Evolutionary conservation across 2,797 vertebrate genomes (phyloP).

Genomic region (Orientallactaga sibirica): DNA sequence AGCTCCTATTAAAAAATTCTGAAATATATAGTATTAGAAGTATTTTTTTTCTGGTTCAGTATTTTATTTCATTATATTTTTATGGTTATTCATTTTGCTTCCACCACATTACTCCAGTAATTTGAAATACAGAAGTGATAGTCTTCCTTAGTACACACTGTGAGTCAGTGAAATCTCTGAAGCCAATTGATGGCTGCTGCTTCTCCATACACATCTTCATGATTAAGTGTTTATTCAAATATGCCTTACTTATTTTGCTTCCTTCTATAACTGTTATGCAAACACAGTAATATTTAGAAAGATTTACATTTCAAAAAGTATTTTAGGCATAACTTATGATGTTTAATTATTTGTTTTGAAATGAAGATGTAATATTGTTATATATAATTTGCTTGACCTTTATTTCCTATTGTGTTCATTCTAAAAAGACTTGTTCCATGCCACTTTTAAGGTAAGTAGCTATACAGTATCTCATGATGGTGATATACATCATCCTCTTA

Average conservation of each 20-base stretch:
- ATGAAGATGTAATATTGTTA: not conserved
- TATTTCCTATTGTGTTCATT: constrained; percentile 11
- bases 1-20: not conserved
- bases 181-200: not conserved
- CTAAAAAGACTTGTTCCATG: not conserved
- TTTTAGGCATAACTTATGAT: not conserved
- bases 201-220: not conserved
- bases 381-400: not conserved
- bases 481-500: not conserved
- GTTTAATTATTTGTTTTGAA: constrained; percentile 37
- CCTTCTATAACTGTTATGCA: not conserved
- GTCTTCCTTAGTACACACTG: not conserved
- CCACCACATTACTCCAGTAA: constrained; percentile 2
- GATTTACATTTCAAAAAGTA: not conserved
- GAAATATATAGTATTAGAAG: not conserved
- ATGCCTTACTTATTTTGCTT: not conserved
- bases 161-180: not conserved
- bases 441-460: not conserved
- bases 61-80: constrained; percentile 13
- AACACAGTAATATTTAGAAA: not conserved
- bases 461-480: not conserved
- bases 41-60: not conserved
- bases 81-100: not conserved
- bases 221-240: not conserved
- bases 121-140: not conserved